These are phyloP conservation scores for Amphimallon solstitiale DNA, from an alignment of 2,888 invertebrate species.

Conservation along the genomic window DNA sequence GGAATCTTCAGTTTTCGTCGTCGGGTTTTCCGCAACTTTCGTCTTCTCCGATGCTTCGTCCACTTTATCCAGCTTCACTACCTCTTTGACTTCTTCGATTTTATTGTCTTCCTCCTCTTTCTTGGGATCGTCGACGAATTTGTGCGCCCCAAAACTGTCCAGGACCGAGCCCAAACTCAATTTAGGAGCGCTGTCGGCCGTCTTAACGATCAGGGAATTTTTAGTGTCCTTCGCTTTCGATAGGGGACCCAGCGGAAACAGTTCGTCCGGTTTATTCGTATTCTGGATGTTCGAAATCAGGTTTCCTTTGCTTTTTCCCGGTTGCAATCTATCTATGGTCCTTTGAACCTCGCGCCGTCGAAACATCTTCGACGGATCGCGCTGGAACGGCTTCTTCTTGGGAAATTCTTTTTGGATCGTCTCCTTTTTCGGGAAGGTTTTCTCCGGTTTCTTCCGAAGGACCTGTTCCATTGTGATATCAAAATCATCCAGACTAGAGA, in stretches of 20 bases:
- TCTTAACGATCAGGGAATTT: constrained; percentile 69
- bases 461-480: constrained; percentile 53
- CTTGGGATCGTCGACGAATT: constrained; percentile 67
- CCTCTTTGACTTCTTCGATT: constrained; percentile 41
- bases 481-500: constrained; percentile 72
- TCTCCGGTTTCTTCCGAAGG: constrained; percentile 50
- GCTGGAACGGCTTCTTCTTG: constrained; percentile 65
- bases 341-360: constrained; percentile 78
- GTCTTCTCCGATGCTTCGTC: constrained; percentile 46
- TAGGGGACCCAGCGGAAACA: constrained; percentile 65
- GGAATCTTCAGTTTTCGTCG: constrained; percentile 48
- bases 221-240: constrained; percentile 70
- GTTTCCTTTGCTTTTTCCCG: constrained; percentile 89
- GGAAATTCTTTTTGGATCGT: constrained; percentile 57
- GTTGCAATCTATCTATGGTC: constrained; percentile 85
- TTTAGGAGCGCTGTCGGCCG: constrained; percentile 79
- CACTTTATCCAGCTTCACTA: constrained; percentile 37
- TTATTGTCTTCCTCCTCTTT: constrained; percentile 62
- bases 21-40: constrained; percentile 50
- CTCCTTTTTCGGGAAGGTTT: constrained; percentile 60
- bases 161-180: constrained; percentile 87
- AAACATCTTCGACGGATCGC: constrained; percentile 60
- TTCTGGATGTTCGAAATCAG: constrained; percentile 76
- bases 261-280: constrained; percentile 69
- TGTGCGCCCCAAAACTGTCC: constrained; percentile 77